A percentile compares a stretch with the other conserved stretches of the same genome.
Evolutionary conservation across 1,140 invertebrate species (phyloP).

Genomic region (Conus betulinus): DNA sequence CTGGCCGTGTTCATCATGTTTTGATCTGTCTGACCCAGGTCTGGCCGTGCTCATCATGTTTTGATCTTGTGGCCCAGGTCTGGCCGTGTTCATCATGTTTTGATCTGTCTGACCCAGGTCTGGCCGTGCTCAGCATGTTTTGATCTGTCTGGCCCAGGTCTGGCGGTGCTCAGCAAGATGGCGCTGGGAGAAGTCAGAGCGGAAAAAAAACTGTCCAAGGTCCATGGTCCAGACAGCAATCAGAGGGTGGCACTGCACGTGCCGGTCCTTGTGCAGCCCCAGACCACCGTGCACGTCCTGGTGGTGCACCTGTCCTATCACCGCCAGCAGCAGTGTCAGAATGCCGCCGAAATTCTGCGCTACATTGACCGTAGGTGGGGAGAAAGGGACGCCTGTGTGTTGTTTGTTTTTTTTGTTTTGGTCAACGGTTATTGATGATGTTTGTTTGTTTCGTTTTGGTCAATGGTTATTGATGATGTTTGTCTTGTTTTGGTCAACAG

Average conservation of each 20-base stretch:
- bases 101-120: no score
- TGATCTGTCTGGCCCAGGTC: slow-evolving; percentile 46
- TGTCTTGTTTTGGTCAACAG: no score
- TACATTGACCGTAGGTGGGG: slow-evolving; percentile 53
- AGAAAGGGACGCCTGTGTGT: no score
- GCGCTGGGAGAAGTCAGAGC: slow-evolving; percentile 45
- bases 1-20: no score
- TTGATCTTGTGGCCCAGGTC: no score
- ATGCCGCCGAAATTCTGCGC: slow-evolving; percentile 58
- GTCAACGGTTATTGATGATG: neutral
- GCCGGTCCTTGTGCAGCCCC: slow-evolving; percentile 43
- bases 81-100: no score
- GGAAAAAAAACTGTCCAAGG: slow-evolving; percentile 47
- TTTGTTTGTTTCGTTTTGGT: neutral
- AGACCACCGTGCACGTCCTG: slow-evolving; percentile 50
- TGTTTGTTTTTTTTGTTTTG: neutral
- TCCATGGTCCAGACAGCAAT: slow-evolving; percentile 59
- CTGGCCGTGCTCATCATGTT: no score
- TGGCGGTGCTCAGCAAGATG: slow-evolving; percentile 62
- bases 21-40: no score
- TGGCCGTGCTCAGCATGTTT: no score
- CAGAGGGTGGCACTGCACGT: slow-evolving; percentile 58
- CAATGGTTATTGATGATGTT: no score
- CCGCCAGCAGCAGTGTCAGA: slow-evolving; percentile 66
- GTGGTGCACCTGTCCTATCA: slow-evolving; percentile 67